These are phyloP conservation scores for Euplagia quadripunctaria DNA, from an alignment of 2,888 invertebrate genomes.

Conservation along the genomic window DNA sequence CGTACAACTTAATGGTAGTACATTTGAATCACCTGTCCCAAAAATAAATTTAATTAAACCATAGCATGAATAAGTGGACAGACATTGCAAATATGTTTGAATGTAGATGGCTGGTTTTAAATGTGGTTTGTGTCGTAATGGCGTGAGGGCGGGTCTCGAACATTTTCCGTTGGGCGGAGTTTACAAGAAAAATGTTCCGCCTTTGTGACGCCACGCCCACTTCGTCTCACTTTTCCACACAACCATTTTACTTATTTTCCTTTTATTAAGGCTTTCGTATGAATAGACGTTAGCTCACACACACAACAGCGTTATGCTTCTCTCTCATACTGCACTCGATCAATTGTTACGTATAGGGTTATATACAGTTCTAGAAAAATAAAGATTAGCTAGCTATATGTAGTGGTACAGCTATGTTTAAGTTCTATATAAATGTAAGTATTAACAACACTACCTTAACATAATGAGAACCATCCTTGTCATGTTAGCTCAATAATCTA, in stretches of 20 bases:
- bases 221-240: conserved; percentile 58
- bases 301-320: conserved; percentile 22
- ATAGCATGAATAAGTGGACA: conserved; percentile 20
- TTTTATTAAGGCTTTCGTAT: conserved; percentile 51
- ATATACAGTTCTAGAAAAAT: not conserved
- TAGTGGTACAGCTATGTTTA: too few species aligned
- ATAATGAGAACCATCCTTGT: not conserved
- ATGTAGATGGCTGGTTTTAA: conserved; percentile 43
- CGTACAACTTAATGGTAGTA: not conserved
- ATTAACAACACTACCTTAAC: not conserved
- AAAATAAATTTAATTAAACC: conserved; percentile 30
- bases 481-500: not conserved
- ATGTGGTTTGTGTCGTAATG: conserved; percentile 63
- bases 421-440: not conserved
- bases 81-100: conserved; percentile 33
- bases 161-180: conserved; percentile 82
- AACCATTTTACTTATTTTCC: conserved; percentile 66
- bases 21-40: not conserved
- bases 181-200: conserved; percentile 80
- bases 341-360: not conserved
- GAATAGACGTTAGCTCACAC: conserved; percentile 35
- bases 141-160: conserved; percentile 71
- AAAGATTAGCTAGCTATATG: too few species aligned
- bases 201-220: conserved; percentile 80
- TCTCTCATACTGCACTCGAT: conserved; percentile 16